Percentiles rank a stretch among this genome's conserved stretches.
These are phyloP conservation scores for Parazoanthus atlanticus DNA, from an alignment of 92 coral and sea anemone species.

Conservation along the genomic window DNA sequence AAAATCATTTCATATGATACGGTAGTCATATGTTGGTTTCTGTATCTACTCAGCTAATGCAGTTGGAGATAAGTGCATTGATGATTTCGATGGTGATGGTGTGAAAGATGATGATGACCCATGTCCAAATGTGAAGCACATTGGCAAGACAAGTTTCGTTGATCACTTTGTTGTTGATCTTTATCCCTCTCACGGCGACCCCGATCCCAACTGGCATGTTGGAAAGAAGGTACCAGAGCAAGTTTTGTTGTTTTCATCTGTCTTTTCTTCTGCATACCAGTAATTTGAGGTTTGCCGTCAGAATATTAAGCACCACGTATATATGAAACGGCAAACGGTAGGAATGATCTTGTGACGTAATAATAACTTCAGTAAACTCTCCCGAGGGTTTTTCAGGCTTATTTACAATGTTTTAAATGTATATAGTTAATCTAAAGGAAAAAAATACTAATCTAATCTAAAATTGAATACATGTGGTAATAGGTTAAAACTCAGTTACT, in stretches of 20 bases:
- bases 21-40: not conserved
- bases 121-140: conserved; percentile 85
- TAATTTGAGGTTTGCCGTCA: too few species aligned
- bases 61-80: conserved; percentile 85
- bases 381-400: too few species aligned
- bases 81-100: conserved; percentile 95
- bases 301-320: not conserved
- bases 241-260: not conserved
- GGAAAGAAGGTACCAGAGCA: conserved; percentile 68
- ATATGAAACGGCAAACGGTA: not conserved
- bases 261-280: not conserved
- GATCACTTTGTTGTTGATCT: conserved; percentile 85
- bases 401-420: too few species aligned
- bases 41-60: conserved; percentile 61
- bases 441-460: too few species aligned
- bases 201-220: conserved; percentile 83
- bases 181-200: conserved; percentile 69
- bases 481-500: too few species aligned
- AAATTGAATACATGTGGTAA: too few species aligned
- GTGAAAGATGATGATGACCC: conserved; percentile 77
- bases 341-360: too few species aligned
- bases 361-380: too few species aligned
- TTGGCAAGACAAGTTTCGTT: conserved; percentile 81
- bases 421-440: too few species aligned
- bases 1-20: not conserved